A percentile compares a stretch with the other conserved stretches of the same genome.
Conservation (phyloP, 2,888 invertebrate genomes). For the Coremacera marginata region DNA sequence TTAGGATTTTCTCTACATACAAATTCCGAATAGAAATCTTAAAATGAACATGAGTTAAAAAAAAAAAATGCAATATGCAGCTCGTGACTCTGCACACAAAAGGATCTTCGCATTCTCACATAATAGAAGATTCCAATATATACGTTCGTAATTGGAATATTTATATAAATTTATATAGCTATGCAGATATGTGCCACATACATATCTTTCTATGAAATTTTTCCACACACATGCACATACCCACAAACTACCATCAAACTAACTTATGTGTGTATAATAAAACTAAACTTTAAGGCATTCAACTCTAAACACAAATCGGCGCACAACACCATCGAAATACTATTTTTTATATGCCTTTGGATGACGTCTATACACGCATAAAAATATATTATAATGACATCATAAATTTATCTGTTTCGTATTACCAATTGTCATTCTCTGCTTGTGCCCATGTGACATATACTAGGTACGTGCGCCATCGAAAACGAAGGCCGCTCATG, state of each 20-base stretch:
- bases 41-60: neutral
- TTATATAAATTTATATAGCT: neutral
- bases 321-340: constrained; percentile 9
- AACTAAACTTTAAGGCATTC: neutral
- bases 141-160: neutral
- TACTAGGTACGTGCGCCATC: neutral
- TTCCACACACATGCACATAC: no score
- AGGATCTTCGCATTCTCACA: neutral
- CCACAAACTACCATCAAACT: no score
- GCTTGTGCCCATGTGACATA: neutral
- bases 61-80: neutral
- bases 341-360: constrained; percentile 38
- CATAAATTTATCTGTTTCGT: constrained; percentile 52
- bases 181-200: no score
- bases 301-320: neutral
- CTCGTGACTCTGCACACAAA: neutral
- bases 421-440: neutral
- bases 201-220: no score
- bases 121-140: no score
- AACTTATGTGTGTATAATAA: no score
- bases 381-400: constrained; percentile 61
- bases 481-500: neutral
- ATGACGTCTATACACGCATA: constrained; percentile 57
- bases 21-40: neutral
- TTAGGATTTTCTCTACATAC: neutral